These are phyloP conservation scores for Potamilus streckersoni DNA, from an alignment of 1,140 invertebrate species.

Conservation along the genomic window DNA sequence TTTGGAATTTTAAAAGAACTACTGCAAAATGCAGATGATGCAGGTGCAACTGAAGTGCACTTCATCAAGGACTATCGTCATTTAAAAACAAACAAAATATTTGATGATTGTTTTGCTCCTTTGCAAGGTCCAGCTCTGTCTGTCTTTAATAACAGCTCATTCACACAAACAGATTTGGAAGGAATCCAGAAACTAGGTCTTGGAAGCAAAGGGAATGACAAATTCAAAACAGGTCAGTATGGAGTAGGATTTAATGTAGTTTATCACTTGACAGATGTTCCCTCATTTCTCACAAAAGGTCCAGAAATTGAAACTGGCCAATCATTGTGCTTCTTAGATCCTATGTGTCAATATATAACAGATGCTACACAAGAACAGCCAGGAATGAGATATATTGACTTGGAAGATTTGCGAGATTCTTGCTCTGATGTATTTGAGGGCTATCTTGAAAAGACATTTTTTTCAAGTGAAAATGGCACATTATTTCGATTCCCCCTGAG, in stretches of 20 bases:
- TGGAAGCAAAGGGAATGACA: conserved; percentile 40
- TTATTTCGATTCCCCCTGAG: conserved; percentile 38
- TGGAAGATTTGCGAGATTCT: conserved; percentile 9
- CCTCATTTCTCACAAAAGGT: conserved; percentile 46
- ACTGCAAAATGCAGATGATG: conserved; percentile 58
- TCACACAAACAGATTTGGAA: conserved; percentile 48
- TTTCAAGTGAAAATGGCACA: conserved; percentile 11
- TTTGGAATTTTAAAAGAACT: conserved; percentile 41
- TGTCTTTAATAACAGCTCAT: conserved; percentile 53
- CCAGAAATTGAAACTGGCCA: conserved; percentile 27
- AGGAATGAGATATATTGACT: conserved; percentile 33
- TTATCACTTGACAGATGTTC: conserved; percentile 55
- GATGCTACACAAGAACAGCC: conserved; percentile 31
- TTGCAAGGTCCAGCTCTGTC: conserved; percentile 39
- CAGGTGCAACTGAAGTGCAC: conserved; percentile 65
- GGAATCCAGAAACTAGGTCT: conserved; percentile 50
- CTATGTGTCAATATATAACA: conserved; percentile 44
- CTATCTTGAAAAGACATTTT: conserved; percentile 20
- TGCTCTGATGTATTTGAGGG: conserved; percentile 40
- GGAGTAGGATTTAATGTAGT: conserved; percentile 59
- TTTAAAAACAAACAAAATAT: conserved; percentile 29
- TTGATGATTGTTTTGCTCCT: conserved; percentile 11
- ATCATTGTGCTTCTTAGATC: conserved; percentile 51
- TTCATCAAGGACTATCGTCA: conserved; percentile 55
- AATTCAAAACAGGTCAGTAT: conserved; percentile 46